phyloP scores from a whole-genome alignment of 2,888 invertebrate species.

The Isoperla grammatica region DNA sequence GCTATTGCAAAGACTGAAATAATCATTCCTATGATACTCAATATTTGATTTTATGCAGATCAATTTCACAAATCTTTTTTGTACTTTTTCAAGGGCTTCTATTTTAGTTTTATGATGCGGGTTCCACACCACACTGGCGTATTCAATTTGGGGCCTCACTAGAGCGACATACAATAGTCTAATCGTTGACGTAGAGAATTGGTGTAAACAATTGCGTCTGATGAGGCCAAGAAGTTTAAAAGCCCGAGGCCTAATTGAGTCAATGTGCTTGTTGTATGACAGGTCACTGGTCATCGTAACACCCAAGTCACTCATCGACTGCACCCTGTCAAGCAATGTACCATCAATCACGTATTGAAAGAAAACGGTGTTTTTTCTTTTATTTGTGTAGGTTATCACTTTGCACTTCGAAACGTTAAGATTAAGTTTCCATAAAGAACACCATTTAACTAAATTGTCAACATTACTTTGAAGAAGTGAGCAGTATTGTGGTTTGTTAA shows the following conservation, averaged over 20 bases:
- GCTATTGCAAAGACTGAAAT: too few relatives aligned
- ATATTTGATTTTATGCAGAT: too few relatives aligned
- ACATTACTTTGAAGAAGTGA: not conserved
- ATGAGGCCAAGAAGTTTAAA: conserved; percentile 1
- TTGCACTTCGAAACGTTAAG: not conserved
- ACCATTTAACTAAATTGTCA: not conserved
- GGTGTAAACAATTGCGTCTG: not conserved
- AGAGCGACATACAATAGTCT: too few relatives aligned
- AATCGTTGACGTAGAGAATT: too few relatives aligned
- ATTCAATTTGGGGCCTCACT: too few relatives aligned
- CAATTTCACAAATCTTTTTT: too few relatives aligned
- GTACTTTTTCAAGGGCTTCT: too few relatives aligned
- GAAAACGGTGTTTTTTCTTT: not conserved
- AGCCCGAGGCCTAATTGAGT: not conserved
- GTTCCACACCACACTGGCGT: too few relatives aligned
- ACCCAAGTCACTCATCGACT: not conserved
- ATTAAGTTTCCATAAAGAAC: not conserved
- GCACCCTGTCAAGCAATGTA: not conserved
- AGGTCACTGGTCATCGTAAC: not conserved
- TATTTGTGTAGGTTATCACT: conserved; percentile 2
- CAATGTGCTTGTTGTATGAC: not conserved
- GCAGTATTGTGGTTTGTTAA: not conserved
- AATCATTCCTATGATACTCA: too few relatives aligned
- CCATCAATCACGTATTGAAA: not conserved
- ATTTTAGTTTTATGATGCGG: too few relatives aligned